Evolutionary conservation across 2,888 invertebrate genomes (phyloP), one percentile per base, ranked within the genome.

Genomic region (Volucella bombylans): DNA sequence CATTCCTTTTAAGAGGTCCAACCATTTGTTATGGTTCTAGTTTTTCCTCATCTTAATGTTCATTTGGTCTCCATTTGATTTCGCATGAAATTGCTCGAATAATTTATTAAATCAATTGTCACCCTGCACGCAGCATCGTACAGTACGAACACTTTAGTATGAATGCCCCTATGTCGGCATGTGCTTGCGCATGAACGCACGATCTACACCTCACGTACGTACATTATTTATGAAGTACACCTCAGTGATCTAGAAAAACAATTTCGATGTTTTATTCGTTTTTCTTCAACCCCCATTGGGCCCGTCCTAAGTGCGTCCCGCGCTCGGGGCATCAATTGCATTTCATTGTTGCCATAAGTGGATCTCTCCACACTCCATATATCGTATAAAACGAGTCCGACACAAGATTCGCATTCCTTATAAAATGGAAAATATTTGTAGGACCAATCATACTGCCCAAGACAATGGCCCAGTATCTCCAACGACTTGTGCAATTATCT

Each of bases 31-130:
- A 65, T 38, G 55, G 83, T 83, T 83, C 83, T 71, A 74, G 69
- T 80, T 83, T 71, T 83, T 83, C 54, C 64, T 1, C 45, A 39
- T 69, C 41, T 39, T 23, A 76, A 65, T 71, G 69, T 77, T 76
- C 55, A 45, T 45, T 59, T 69, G 18, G 41, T 41, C 43, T 71
- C 47, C 76, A 76, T 68, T 80, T 83, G 64, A 81, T 85, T 85
- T 81, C 81, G 81, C 85, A 85, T 85, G 85, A 85, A 85, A 85
- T 85, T 85, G 85, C 76, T 85, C 47, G 11, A 23, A 85, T 85
- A 85, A 85, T 85, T 85, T 85, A 85, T 85, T 76, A 74, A 85
- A 72, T 55, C 85, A 85, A 85, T 85, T 85, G 85, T 85, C 85
- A 76, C 85, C 80, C 74, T 43, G 49, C 49, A 49, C 47, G 47